Evolutionary conservation across 2,888 invertebrate genomes (phyloP), one percentile per base, ranked within the genome.

Genomic region (Anorthoa munda): DNA sequence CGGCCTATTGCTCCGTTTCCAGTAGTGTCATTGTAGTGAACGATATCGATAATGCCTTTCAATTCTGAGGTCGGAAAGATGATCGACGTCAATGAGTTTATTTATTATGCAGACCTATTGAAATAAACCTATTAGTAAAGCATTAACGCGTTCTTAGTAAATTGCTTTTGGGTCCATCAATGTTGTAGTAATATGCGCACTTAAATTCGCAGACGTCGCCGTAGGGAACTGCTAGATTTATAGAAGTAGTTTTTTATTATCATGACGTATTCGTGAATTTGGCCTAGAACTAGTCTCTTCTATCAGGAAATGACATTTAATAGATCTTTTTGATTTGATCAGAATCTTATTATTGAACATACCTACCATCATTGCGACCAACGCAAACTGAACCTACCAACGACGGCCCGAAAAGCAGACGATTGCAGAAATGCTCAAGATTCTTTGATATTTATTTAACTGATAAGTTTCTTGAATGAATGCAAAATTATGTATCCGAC

Each of bases 1-100:
- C 72, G 64, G 71, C 75, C 63, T 77, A 73, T 79, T 84, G 72
- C 68, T 84, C 70, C 71, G 69, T 56, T 75, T 84, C 61, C 75
- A 66, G 51, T 56, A 79, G 45, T 76, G 67, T 78, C 55, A 75
- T 79, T 82, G 75, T 63, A 60, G 31, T 75, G 31, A 70, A 72
- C 51, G 70, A 75, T 75, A 76, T 18, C 58, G 53, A 56, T 71
- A 72, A 21, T 59, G 68, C 68, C 70, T 73, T 78, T 77, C 63
- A 71, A 61, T 65, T 72, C 15, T 55, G 53, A 69, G 70, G 66
- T 63, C 55, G 39, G 67, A 73, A 75, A 66, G 72, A 79, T 58
- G 60, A 9, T 59, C 21, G 56, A 63, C 21, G 18, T 61, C 58
- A 68, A 55, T 65, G 51, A 68, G 17, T 60, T 75, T 59, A 53